Conservation (phyloP, 2,888 invertebrate species). For the Agriopis marginaria region DNA sequence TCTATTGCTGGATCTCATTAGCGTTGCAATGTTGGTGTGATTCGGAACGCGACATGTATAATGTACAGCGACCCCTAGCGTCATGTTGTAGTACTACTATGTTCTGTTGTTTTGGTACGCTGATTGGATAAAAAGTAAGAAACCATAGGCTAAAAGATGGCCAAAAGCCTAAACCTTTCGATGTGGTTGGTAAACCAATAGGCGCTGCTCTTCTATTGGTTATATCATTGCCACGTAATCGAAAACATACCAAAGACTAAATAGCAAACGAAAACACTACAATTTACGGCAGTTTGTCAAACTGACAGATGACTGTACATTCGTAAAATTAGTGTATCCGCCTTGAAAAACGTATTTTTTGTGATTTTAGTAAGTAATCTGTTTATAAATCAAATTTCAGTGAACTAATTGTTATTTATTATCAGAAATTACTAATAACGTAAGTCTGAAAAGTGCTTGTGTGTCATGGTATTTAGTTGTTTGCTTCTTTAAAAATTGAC, state of each 20-base stretch:
- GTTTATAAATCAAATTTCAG: conserved; percentile 31
- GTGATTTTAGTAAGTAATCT: conserved; percentile 43
- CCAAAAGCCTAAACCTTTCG: neutral
- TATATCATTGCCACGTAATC: conserved; percentile 41
- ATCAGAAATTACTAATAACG: conserved; percentile 41
- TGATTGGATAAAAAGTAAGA: neutral
- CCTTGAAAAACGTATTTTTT: conserved; percentile 65
- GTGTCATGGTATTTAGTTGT: conserved; percentile 25
- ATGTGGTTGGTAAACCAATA: conserved; percentile 28
- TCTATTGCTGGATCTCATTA: too few relatives aligned
- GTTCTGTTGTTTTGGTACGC: neutral
- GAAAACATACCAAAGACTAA: conserved; percentile 49
- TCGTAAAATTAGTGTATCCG: conserved; percentile 76
- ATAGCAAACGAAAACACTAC: conserved; percentile 61
- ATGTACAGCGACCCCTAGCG: neutral
- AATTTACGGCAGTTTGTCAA: conserved; percentile 58
- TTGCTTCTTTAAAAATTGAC: conserved; percentile 62
- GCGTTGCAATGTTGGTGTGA: too few relatives aligned
- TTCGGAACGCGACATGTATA: too few relatives aligned
- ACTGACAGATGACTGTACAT: conserved; percentile 81
- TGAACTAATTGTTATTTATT: conserved; percentile 38
- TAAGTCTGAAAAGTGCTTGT: conserved; percentile 31
- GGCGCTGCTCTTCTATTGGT: neutral
- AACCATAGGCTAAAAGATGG: neutral
- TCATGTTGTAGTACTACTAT: neutral